phyloP scores from a whole-genome alignment of 2,888 invertebrate species.

The Idaea aversata region DNA sequence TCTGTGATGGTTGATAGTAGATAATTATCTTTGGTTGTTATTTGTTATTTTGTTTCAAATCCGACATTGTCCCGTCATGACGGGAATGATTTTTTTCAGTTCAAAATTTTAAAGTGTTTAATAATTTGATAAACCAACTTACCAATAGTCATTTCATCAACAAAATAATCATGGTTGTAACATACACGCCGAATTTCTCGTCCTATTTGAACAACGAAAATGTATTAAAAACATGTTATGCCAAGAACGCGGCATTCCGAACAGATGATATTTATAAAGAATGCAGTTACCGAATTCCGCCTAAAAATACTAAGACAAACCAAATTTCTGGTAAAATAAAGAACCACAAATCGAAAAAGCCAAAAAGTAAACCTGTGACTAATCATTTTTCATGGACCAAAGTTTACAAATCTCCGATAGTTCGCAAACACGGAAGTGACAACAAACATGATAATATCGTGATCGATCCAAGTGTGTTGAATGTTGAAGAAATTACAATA shows the following conservation, averaged over 20 bases:
- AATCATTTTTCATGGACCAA: conserved; percentile 50
- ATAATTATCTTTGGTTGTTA: too few relatives aligned
- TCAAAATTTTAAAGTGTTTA: neutral
- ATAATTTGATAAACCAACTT: neutral
- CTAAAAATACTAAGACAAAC: conserved; percentile 18
- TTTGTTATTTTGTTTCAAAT: too few relatives aligned
- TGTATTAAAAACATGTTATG: conserved; percentile 29
- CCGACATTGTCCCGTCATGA: too few relatives aligned
- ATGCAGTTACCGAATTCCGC: conserved; percentile 44
- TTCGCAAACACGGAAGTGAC: conserved; percentile 25
- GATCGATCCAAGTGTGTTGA: conserved; percentile 15
- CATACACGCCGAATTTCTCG: conserved; percentile 14
- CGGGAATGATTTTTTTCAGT: neutral
- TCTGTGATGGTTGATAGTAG: too few relatives aligned
- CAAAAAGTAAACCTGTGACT: conserved; percentile 18
- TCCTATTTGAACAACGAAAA: conserved; percentile 19
- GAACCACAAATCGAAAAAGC: conserved; percentile 16
- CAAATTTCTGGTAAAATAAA: conserved; percentile 16
- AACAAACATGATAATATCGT: conserved; percentile 22
- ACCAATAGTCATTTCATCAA: neutral
- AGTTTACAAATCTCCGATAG: conserved; percentile 46
- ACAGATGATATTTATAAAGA: conserved; percentile 53
- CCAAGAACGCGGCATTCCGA: conserved; percentile 38
- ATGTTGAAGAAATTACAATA: conserved; percentile 4
- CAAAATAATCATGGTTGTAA: conserved; percentile 19